Evolutionary conservation across 2,113 vertebrate genomes (phyloP), one percentile per base, ranked within the genome.

Genomic region (Equus przewalskii): DNA sequence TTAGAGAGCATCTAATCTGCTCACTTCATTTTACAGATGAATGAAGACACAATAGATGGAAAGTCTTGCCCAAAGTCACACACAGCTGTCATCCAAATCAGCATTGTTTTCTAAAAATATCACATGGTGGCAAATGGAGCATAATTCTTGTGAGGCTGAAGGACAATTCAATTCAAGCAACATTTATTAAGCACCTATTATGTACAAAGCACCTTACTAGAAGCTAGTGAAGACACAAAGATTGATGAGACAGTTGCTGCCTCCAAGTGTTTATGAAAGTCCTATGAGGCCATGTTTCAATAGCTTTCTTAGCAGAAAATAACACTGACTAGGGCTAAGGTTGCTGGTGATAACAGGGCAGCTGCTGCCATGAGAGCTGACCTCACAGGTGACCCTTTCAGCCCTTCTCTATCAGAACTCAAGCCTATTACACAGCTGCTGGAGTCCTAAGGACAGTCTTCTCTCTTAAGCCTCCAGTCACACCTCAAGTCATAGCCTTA

Each of bases 321-420:
- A 89, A 94, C 36, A 78, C 95, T 80, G 95, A 88, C 51, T 41
- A 82, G 75, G 75, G 79, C 79, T 60, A 60, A 83, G 62, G 49
- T 62, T 97, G 98, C 97, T 97, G 98, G 98, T 98, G 97, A 92
- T 96, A 54, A 96, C 76, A 49, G 91, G 36, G 54, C 75, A 89
- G 86, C 60, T 81, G 94, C 79, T 90, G 79, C 30, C 85, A 6
- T 60, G 54, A 97, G 58, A 90, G n/a, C 6, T 33, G 72, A 54
- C 65, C 44, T 89, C 33, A 41, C 13, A 46, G 36, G 73, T 28
- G 58, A 58, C 26, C 44, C 26, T 33, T 81, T n/a, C 81, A 82
- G 65, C 46, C 41, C n/a, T 67, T 95, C n/a, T 0, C 16, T 33
- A 6, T 64, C 41, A 81, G 93, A 85, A 9, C 46, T 64, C 2